Evolutionary conservation across 1,140 invertebrate species (phyloP).

Genomic region (Hyphantria cunea): DNA sequence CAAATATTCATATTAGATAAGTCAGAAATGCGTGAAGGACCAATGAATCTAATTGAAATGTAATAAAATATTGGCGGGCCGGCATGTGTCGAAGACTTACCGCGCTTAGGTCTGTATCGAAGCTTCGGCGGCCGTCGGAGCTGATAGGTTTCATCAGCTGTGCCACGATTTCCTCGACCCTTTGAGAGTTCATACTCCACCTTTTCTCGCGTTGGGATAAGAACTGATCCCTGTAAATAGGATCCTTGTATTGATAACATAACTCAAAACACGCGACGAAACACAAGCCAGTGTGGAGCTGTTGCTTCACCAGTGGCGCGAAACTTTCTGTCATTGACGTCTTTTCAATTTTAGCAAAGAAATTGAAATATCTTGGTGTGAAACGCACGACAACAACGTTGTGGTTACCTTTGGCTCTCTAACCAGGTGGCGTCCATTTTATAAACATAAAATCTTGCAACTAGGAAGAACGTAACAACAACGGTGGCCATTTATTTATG

Average conservation of each 20-base stretch:
- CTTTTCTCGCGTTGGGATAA: constrained; percentile 63
- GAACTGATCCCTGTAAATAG: constrained; percentile 60
- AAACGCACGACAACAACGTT: not conserved
- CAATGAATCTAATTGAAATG: not conserved
- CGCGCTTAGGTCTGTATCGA: constrained; percentile 73
- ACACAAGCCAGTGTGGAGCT: constrained; percentile 40
- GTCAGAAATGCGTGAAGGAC: not conserved
- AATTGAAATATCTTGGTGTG: not conserved
- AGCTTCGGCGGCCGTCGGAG: constrained; percentile 70
- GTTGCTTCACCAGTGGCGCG: constrained; percentile 62
- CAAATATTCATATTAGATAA: too few species aligned
- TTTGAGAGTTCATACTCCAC: constrained; percentile 77
- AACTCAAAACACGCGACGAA: constrained; percentile 48
- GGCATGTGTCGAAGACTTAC: constrained; percentile 48
- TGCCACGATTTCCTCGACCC: constrained; percentile 74
- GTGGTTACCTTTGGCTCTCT: constrained; percentile 56
- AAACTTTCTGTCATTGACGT: constrained; percentile 69
- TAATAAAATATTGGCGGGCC: not conserved
- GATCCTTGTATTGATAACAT: constrained; percentile 68
- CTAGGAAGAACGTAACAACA: constrained; percentile 74
- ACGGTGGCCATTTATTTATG: constrained; percentile 80
- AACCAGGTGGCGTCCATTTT: constrained; percentile 73
- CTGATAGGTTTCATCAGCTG: constrained; percentile 77
- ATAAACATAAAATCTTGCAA: constrained; percentile 69
- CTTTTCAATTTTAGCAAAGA: constrained; percentile 55